Evolutionary conservation across 30 jellyfish, hydroid and myxozoan species (phyloP).

Genomic region (Turritopsis rubra): DNA sequence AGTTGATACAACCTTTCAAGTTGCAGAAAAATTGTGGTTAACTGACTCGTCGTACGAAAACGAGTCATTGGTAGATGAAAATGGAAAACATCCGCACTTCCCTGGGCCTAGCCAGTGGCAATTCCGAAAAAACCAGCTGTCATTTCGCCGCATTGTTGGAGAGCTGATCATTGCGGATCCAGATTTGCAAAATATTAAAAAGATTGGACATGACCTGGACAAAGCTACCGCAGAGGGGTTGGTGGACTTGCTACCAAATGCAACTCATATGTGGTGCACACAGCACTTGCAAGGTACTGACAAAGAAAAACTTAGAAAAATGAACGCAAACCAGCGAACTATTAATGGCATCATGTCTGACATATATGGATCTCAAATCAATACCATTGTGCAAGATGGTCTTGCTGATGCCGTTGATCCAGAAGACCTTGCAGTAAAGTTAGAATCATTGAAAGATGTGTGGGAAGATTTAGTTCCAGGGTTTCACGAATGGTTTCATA

Average conservation of each 20-base stretch:
- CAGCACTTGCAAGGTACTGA: conserved; percentile 49
- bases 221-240: conserved; percentile 41
- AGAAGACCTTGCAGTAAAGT: conserved; percentile 17
- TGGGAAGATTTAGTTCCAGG: conserved; percentile 49
- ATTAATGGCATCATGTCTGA: conserved; percentile 44
- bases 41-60: conserved; percentile 40
- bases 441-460: conserved; percentile 12
- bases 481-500: conserved; percentile 33
- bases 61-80: conserved; percentile 37
- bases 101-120: conserved; percentile 23
- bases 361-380: conserved; percentile 36
- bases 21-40: conserved; percentile 35
- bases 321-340: conserved; percentile 43
- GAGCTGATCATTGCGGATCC: conserved; percentile 33
- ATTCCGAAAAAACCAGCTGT: conserved; percentile 33
- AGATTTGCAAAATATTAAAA: conserved; percentile 13
- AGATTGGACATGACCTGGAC: conserved; percentile 54
- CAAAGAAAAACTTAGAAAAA: conserved; percentile 21
- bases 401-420: conserved; percentile 31
- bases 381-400: conserved; percentile 35
- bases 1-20: conserved; percentile 41
- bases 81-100: conserved; percentile 5
- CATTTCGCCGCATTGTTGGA: conserved; percentile 31
- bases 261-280: conserved; percentile 40
- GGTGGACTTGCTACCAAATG: conserved; percentile 25